Conservation (phyloP, 2,113 vertebrate genomes). For the Pelmatolapia mariae region DNA sequence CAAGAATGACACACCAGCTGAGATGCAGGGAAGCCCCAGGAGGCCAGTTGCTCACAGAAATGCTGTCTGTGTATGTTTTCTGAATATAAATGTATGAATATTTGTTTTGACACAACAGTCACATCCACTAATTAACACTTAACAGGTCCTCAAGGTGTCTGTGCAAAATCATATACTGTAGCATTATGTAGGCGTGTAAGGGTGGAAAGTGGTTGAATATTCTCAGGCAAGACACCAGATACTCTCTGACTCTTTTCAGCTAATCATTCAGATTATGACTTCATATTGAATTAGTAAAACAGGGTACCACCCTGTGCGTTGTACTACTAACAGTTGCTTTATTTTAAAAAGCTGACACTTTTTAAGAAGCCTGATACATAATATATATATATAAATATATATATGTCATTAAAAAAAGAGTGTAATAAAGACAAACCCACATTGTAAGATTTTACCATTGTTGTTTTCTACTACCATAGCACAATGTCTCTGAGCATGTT, state of each 20-base stretch:
- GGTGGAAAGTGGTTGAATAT: background rate
- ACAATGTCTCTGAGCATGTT: background rate
- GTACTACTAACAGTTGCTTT: background rate
- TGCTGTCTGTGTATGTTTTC: background rate
- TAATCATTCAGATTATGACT: background rate
- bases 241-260: background rate
- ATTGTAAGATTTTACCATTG: background rate
- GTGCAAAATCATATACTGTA: background rate
- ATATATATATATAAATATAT: background rate
- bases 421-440: background rate
- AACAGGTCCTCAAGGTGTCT: background rate
- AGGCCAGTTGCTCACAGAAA: background rate
- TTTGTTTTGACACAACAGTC: slow-evolving; percentile 2
- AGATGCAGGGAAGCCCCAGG: background rate
- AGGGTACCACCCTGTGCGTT: background rate
- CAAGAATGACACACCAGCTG: background rate
- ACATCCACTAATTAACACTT: background rate
- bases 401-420: background rate
- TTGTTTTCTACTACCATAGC: background rate
- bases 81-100: background rate
- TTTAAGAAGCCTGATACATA: background rate
- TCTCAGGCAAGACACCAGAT: background rate
- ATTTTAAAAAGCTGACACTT: background rate
- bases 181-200: background rate
- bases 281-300: background rate